Evolutionary conservation across 2,888 invertebrate species (phyloP).

Genomic region (Acronicta leporina): DNA sequence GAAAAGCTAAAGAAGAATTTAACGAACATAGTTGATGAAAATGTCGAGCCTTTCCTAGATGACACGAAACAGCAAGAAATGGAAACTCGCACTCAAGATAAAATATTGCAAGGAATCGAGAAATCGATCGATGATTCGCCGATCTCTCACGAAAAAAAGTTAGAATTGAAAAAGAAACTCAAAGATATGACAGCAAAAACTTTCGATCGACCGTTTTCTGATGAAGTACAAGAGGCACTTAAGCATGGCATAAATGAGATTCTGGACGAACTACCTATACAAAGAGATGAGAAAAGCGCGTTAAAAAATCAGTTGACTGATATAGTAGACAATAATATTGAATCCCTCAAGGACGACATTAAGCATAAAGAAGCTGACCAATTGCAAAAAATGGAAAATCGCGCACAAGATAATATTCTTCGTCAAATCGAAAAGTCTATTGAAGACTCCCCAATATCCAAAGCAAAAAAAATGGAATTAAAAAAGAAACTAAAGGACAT

Average conservation of each 20-base stretch:
- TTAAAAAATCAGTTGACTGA: not conserved
- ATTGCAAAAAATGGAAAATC: not conserved
- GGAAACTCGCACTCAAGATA: not conserved
- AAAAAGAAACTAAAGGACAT: not conserved
- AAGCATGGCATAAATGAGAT: conserved; percentile 8
- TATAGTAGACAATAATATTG: not conserved
- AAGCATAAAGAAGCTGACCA: not conserved
- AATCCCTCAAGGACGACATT: not conserved
- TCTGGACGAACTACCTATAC: not conserved
- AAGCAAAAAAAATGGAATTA: conserved; percentile 1
- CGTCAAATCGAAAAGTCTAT: not conserved
- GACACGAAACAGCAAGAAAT: not conserved
- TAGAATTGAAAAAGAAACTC: conserved; percentile 8
- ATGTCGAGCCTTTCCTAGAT: not conserved
- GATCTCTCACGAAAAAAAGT: conserved; percentile 1
- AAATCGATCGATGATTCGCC: not conserved
- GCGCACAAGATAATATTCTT: conserved; percentile 1
- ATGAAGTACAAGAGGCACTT: not conserved
- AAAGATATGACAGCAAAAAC: not conserved
- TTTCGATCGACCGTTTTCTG: conserved; percentile 1
- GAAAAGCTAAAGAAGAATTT: not conserved
- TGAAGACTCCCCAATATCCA: not conserved
- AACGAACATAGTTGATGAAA: conserved; percentile 2
- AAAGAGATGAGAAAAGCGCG: not conserved
- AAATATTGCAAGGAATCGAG: not conserved